Evolutionary conservation across 2,113 vertebrate species (phyloP), one percentile per base, ranked within the genome.

Genomic region (Hiodon alosoides): DNA sequence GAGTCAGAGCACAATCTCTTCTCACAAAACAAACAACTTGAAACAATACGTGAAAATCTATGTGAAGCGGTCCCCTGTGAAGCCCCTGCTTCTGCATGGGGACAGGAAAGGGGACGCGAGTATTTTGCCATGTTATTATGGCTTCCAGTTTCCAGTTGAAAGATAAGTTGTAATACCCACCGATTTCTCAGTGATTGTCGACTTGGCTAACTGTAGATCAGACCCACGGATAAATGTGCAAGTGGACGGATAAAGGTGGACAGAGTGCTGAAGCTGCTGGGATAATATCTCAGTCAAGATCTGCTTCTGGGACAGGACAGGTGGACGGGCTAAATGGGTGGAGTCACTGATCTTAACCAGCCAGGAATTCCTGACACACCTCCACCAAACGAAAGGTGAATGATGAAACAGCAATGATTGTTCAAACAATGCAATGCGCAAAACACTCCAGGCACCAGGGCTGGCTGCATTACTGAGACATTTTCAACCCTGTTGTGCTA

Each of bases 341-440:
- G 60, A 64, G 72, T 61, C 51, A 51, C 67, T 68, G 67, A 50
- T 53, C 54, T 13, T n/a, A 53, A 69, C 54, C 67, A 53, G 51
- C n/a, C 52, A 70, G 69, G 67, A 70, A 70, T 70, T 70, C 57
- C 69, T 17, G n/a, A 51, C 53, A 7, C 9, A 52, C 57, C 31
- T 51, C 52, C 64, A 31, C 51, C 54, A 55, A 7, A 17, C 64
- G 31, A 16, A 17, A 66, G 14, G 16, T 66, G 64, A 66, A 66
- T 57, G 31, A 2, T 11, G 11, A 66, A 66, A 57, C 54, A 57
- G 10, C 5, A 10, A 57, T 57, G 54, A 10, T 47, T 8, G 64
- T 17, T 31, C 7, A 7, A 48, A 11, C 14, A 48, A 47, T 10
- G 31, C 31, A 31, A 31, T 1, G 31, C 31, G 31, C 31, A 31